A percentile compares a stretch with the other conserved stretches of the same genome.
Evolutionary conservation across 2,888 invertebrate genomes (phyloP).

Genomic region (Pocota personata): DNA sequence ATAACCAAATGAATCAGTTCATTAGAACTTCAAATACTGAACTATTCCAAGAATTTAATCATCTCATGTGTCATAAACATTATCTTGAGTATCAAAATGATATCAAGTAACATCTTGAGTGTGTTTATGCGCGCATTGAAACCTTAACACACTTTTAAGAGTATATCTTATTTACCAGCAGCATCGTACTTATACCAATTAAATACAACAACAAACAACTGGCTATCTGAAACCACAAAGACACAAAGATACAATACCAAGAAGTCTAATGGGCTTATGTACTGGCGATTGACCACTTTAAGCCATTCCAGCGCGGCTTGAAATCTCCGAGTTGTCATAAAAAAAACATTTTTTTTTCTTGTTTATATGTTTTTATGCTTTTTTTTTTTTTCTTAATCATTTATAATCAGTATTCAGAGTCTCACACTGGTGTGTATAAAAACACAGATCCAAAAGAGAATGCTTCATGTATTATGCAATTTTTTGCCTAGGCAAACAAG

Average conservation of each 20-base stretch:
- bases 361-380: neutral
- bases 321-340: conserved; percentile 67
- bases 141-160: conserved; percentile 71
- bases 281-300: conserved; percentile 45
- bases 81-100: conserved; percentile 17
- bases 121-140: conserved; percentile 11
- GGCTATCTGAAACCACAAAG: conserved; percentile 1
- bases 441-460: conserved; percentile 72
- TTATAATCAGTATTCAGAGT: conserved; percentile 67
- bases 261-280: conserved; percentile 64
- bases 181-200: conserved; percentile 31
- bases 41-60: conserved; percentile 39
- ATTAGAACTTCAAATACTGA: conserved; percentile 10
- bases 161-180: conserved; percentile 28
- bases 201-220: conserved; percentile 37
- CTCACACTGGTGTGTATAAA: conserved; percentile 66
- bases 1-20: conserved; percentile 1
- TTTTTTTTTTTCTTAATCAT: conserved; percentile 36
- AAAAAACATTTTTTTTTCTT: conserved; percentile 15
- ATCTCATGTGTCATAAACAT: conserved; percentile 36
- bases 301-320: conserved; percentile 49
- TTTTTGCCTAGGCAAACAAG: conserved; percentile 74
- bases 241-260: conserved; percentile 38
- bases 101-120: conserved; percentile 60
- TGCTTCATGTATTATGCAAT: conserved; percentile 74